Conservation (phyloP, 2,797 vertebrate genomes). For the Eurystomus glaucurus region DNA sequence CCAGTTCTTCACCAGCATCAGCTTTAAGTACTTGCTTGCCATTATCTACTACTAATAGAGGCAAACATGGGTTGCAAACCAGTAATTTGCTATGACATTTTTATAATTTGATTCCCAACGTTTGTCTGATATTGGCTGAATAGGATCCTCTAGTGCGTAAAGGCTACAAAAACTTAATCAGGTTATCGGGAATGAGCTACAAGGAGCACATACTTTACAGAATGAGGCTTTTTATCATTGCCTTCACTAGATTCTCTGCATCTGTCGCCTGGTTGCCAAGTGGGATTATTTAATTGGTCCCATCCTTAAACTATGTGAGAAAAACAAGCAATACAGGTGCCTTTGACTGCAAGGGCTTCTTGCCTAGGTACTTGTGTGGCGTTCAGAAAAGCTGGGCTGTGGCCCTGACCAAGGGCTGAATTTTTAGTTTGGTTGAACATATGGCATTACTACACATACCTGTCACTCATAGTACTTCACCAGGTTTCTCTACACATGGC, state of each 20-base stretch:
- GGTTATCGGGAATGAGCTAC: neutral
- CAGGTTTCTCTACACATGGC: neutral
- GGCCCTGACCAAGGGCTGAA: neutral
- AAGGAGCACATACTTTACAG: neutral
- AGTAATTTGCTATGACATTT: neutral
- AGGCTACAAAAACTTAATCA: neutral
- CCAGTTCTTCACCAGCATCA: neutral
- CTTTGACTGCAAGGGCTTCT: neutral
- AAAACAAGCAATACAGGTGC: neutral
- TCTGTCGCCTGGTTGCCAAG: neutral
- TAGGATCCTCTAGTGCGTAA: neutral
- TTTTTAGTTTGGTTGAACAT: neutral
- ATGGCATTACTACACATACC: neutral
- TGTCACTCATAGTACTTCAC: neutral
- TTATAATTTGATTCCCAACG: neutral
- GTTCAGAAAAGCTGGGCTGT: neutral
- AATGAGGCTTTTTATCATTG: neutral
- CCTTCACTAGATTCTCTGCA: neutral
- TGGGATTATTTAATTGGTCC: neutral
- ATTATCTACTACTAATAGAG: neutral
- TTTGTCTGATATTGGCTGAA: neutral
- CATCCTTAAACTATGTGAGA: accelerated
- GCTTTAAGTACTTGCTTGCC: neutral
- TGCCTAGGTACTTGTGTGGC: accelerated
- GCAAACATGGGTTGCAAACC: neutral